Base-by-base conservation (phyloP, 2,888 invertebrate species). In the Tetrapedia diversipes region DNA sequence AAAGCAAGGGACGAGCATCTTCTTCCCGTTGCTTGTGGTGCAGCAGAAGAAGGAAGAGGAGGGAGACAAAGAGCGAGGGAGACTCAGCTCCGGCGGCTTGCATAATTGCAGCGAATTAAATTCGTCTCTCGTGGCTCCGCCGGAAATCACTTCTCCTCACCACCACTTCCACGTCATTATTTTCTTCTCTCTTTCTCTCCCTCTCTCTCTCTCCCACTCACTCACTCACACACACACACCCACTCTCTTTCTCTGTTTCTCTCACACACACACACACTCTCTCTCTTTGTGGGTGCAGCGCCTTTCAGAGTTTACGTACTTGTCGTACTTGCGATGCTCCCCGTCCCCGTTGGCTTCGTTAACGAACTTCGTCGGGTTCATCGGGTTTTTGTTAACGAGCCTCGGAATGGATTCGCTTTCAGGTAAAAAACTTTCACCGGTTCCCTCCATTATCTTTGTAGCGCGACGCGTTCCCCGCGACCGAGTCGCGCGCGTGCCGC, bases 101-200 rank as follows among this genome's bases (percentile, higher is more conserved):
- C 80, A 74, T 79, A 81, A 87, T 87, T 84, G 79, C 82, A 75
- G 81, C 75, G 85, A 88, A 87, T 88, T 85, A 87, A 87, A 88
- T 86, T 85, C 82, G 81, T 84, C 84, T 83, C 85, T 78, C 43
- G 79, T 68, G 78, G 73, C 70, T 73, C 79, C 76, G 70, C 61
- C 70, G 75, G 71, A 84, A 84, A 85, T 83, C 82, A 77, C 86
- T 80, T 77, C 84, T 72, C 73, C 54, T 57, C 80, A n/a, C 72
- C 80, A n/a, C 72, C 64, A 16, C 67, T 66, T 63, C 59, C 70
- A 47, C 85, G 74, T 80, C 82, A 82, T 84, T 82, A 84, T 82
- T 82, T 80, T 79, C 79, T 43, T n/a, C n/a, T n/a, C n/a, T n/a
- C n/a, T n/a, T n/a, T n/a, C n/a, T n/a, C n/a, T n/a, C n/a, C n/a